phyloP scores from a whole-genome alignment of 2,888 invertebrate genomes.

The Caenorhabditis wallacei region DNA sequence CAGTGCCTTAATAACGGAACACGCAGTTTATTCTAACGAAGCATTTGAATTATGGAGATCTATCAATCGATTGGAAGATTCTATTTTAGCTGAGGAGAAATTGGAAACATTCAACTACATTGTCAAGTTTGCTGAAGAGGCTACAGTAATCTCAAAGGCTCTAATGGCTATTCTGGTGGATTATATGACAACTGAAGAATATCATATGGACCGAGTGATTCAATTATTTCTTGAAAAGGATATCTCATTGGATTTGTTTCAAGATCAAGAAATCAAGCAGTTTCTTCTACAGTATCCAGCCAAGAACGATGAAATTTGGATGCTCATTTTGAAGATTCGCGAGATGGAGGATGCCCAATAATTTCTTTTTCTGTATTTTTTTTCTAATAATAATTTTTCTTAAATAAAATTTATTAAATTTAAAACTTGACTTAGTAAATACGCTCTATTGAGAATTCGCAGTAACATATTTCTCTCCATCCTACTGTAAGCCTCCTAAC shows the following conservation, averaged over 20 bases:
- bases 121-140: neutral
- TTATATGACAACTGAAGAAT: neutral
- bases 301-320: neutral
- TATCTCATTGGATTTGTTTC: neutral
- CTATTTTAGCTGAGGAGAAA: neutral
- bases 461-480: too few species aligned
- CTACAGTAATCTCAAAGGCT: neutral
- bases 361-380: too few species aligned
- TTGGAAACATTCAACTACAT: neutral
- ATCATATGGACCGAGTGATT: neutral
- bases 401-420: too few species aligned
- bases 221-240: neutral
- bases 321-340: neutral
- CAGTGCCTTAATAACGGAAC: neutral
- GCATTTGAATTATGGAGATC: neutral
- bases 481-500: too few species aligned
- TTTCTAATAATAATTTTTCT: too few species aligned
- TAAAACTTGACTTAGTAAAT: too few species aligned
- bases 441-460: too few species aligned
- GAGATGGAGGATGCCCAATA: neutral
- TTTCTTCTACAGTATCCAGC: neutral
- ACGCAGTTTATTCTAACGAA: neutral
- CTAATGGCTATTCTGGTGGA: neutral
- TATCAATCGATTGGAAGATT: neutral
- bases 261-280: neutral